These are phyloP conservation scores for Petrocephalus schoutedeni DNA, from an alignment of 2,797 vertebrate genomes.

Conservation along the genomic window DNA sequence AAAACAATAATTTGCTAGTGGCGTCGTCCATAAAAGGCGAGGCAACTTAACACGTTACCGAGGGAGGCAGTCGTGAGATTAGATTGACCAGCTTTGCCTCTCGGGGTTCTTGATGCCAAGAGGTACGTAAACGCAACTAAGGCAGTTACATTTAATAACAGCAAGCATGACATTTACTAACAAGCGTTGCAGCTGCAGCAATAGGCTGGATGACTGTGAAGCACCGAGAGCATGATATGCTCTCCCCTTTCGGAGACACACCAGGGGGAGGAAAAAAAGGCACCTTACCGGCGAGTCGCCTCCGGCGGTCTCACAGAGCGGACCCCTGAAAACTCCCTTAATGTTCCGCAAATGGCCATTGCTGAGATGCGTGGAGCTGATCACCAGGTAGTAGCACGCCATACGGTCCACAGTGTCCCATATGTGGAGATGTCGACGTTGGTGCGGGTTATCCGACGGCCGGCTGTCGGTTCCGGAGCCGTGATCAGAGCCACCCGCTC, in stretches of 20 bases:
- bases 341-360: slow-evolving; percentile 95
- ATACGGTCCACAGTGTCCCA: slow-evolving; percentile 60
- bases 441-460: slow-evolving; percentile 30
- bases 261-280: not conserved
- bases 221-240: not conserved
- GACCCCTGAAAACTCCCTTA: slow-evolving; percentile 95
- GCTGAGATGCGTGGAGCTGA: slow-evolving; percentile 96
- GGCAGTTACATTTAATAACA: not conserved
- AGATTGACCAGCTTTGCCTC: not conserved
- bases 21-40: not conserved
- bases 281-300: slow-evolving; percentile 76
- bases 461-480: slow-evolving; percentile 22
- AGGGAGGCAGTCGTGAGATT: not conserved
- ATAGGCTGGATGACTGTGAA: not conserved
- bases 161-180: not conserved
- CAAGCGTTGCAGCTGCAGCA: not conserved
- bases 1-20: not conserved
- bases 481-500: slow-evolving; percentile 14
- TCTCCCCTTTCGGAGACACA: not conserved
- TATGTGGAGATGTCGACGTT: slow-evolving; percentile 35
- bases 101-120: not conserved
- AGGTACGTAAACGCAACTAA: not conserved
- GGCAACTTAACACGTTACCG: not conserved
- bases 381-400: slow-evolving; percentile 96
- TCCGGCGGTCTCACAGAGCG: slow-evolving; percentile 75